phyloP scores from a whole-genome alignment of 2,797 vertebrate genomes.

The Agapornis canus region DNA sequence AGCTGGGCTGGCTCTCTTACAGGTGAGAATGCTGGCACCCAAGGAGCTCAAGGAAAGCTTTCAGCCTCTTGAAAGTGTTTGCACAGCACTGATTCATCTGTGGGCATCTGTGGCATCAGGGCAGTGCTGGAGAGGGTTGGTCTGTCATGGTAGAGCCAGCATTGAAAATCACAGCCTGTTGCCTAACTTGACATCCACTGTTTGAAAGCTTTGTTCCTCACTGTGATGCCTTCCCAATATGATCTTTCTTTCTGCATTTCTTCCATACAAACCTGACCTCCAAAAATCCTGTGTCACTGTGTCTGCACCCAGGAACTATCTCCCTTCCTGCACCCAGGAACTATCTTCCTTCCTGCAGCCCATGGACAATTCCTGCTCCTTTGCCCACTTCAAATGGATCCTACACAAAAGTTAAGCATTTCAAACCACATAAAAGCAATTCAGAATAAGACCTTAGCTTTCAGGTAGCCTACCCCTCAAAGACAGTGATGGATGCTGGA shows the following conservation, averaged over 20 bases:
- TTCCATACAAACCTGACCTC: not conserved
- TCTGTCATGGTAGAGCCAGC: not conserved
- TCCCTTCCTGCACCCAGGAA: not conserved
- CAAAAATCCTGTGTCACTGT: not conserved
- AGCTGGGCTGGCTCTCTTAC: not conserved
- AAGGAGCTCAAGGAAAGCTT: not conserved
- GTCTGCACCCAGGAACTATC: not conserved
- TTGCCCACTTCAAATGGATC: not conserved
- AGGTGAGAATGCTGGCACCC: not conserved
- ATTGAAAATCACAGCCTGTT: not conserved
- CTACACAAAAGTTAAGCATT: not conserved
- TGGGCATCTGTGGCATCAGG: not conserved
- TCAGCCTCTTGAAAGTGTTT: not conserved
- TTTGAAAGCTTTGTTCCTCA: not conserved
- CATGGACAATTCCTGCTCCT: not conserved
- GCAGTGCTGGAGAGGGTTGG: not conserved
- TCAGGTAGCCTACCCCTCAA: not conserved
- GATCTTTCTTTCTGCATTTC: not conserved
- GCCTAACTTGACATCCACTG: not conserved
- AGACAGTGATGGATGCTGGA: not conserved
- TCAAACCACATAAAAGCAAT: not conserved
- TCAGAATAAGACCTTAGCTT: not conserved
- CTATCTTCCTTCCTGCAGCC: not conserved
- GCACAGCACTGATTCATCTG: not conserved
- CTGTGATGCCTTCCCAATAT: not conserved